Conservation (phyloP, 2,888 invertebrate species). For the Andrena minutula region DNA sequence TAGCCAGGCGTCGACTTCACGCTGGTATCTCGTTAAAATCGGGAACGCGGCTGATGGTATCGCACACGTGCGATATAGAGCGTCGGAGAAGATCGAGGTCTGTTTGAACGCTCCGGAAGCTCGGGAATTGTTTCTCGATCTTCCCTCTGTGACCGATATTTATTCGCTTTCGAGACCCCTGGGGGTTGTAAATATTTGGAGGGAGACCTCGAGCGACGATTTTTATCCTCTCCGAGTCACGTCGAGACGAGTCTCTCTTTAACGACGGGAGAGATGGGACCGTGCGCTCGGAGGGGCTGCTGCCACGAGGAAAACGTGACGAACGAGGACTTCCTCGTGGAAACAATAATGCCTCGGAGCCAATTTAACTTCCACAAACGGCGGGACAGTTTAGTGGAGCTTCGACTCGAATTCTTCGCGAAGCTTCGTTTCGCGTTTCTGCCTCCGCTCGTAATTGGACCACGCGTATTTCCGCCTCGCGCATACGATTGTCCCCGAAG, state of each 20-base stretch:
- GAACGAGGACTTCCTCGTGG: not conserved
- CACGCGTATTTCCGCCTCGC: conserved; percentile 1
- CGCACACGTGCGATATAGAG: too few species aligned
- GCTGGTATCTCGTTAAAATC: conserved; percentile 31
- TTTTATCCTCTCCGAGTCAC: conserved; percentile 6
- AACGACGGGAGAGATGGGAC: not conserved
- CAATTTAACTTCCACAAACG: conserved; percentile 3
- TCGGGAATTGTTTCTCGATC: not conserved
- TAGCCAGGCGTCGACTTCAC: conserved; percentile 7
- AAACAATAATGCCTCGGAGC: conserved; percentile 2
- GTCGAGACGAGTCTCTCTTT: not conserved
- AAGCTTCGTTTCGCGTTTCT: not conserved
- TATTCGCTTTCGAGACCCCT: not conserved
- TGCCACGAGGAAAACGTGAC: not conserved
- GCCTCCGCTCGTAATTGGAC: not conserved
- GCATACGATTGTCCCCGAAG: conserved; percentile 13
- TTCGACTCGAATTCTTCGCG: not conserved
- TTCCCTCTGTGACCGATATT: not conserved
- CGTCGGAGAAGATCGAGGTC: too few species aligned
- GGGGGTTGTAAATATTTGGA: not conserved
- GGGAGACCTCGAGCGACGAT: not conserved
- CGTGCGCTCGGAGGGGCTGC: not conserved
- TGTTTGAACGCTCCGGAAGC: not conserved
- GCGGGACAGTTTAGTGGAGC: not conserved
- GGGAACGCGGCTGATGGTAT: too few species aligned